Base-by-base conservation (phyloP, 2,888 invertebrate species). In the Orthosia incerta region DNA sequence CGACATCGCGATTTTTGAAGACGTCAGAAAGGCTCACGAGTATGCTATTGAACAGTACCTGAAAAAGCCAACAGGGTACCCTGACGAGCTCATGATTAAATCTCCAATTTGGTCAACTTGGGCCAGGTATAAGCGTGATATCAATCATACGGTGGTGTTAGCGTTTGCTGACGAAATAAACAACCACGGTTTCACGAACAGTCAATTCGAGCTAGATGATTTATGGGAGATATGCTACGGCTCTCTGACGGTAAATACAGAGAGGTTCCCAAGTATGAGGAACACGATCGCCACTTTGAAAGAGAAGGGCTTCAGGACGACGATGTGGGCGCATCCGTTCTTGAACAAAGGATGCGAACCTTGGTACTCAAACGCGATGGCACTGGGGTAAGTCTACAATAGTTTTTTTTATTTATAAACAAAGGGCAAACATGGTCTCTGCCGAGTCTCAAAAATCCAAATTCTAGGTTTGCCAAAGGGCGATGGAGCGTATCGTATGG, bases 61-160 rank as follows among this genome's bases (percentile, higher is more conserved):
- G 55, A 94, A 96, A 0, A 97, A 96, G 84, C 97, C 98, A 0
- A 90, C 90, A 0, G 96, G 94, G 0, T 91, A 97, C 48, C 98
- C 97, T 0, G 97, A 97, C 86, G 92, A 95, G 57, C 88, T 92
- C 23, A 97, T 97, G 94, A 95, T 97, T 4, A 91, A 91, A 20
- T 93, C 97, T 74, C 97, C 98, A 0, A 96, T 97, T 80, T 98
- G 97, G 97, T 97, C 97, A 0, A 97, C 97, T 0, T 97, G 97
- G 97, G 97, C 97, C 0, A 91, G 95, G 56, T 97, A 97, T 88
- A 97, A 97, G 74, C 89, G 92, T 0, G 88, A 94, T 13, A 95
- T 98, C 0, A 96, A 96, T 82, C 97, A 97, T 80, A 86, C 90
- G 0, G 89, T 93, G 0, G 95, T 97, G 0, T 68, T 95, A 26